Evolutionary conservation across 2,888 invertebrate genomes (phyloP).

Genomic region (Polyploca ridens): DNA sequence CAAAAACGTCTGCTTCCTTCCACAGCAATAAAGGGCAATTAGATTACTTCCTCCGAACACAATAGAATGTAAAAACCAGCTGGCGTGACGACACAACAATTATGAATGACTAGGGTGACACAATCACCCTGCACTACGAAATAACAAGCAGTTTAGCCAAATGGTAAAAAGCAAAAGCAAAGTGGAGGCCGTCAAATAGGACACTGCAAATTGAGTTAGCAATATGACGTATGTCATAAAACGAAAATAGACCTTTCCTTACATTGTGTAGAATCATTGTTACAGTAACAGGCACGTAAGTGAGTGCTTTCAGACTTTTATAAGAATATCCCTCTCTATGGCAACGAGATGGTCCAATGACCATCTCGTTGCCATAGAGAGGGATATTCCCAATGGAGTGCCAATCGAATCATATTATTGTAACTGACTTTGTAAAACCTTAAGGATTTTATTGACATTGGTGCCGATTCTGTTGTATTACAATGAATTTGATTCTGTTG

Average conservation of each 20-base stretch:
- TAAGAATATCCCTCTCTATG: neutral
- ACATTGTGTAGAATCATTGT: neutral
- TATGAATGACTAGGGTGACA: constrained; percentile 48
- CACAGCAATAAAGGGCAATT: constrained; percentile 68
- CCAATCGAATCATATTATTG: neutral
- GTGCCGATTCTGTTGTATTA: too few relatives aligned
- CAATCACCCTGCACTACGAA: constrained; percentile 26
- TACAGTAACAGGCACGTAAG: neutral
- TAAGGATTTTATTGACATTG: neutral
- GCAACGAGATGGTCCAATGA: too few relatives aligned
- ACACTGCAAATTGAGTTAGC: neutral
- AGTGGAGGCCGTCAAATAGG: neutral
- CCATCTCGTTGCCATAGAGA: too few relatives aligned
- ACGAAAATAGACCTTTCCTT: constrained; percentile 1
- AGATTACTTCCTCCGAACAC: constrained; percentile 73
- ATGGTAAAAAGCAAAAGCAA: neutral
- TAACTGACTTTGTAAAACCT: too few relatives aligned
- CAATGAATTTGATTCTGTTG: too few relatives aligned
- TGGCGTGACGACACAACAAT: constrained; percentile 54
- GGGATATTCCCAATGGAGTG: too few relatives aligned
- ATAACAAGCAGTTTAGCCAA: constrained; percentile 15
- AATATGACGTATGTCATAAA: neutral
- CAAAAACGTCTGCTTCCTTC: constrained; percentile 68
- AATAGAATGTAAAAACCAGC: constrained; percentile 72
- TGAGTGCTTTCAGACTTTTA: neutral